Percentiles rank a stretch among this genome's conserved stretches.
Evolutionary conservation across 2,888 invertebrate genomes (phyloP).

Genomic region (Meliscaeva auricollis): DNA sequence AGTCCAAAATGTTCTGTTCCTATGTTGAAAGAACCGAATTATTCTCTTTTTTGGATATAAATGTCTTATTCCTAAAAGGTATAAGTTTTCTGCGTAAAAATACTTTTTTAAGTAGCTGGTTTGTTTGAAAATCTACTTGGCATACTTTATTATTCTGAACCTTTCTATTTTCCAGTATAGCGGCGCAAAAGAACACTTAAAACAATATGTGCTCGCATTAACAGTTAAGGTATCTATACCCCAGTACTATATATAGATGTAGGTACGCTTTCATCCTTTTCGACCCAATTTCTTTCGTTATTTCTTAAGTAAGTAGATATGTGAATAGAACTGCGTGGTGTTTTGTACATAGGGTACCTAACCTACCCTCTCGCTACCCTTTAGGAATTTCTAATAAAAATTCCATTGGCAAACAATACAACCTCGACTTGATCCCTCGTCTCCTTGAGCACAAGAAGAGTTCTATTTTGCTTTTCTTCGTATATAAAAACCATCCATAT

Average conservation of each 20-base stretch:
- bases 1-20: too few species aligned
- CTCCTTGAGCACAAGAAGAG: slow-evolving; percentile 27
- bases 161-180: neutral
- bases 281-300: slow-evolving; percentile 62
- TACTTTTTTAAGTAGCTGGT: neutral
- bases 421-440: slow-evolving; percentile 18
- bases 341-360: too few species aligned
- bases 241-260: neutral
- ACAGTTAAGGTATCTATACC: neutral
- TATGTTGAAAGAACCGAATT: too few species aligned
- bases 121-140: slow-evolving; percentile 26
- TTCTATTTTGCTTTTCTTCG: slow-evolving; percentile 30
- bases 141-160: slow-evolving; percentile 19
- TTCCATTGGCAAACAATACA: slow-evolving; percentile 69
- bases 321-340: slow-evolving; percentile 58
- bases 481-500: neutral
- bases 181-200: slow-evolving; percentile 12
- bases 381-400: slow-evolving; percentile 71
- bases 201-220: slow-evolving; percentile 33
- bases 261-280: slow-evolving; percentile 32
- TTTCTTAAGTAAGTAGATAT: slow-evolving; percentile 25
- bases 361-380: slow-evolving; percentile 33
- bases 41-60: too few species aligned
- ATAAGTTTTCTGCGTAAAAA: neutral
- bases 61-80: neutral